Conservation (phyloP, 2,113 vertebrate genomes). For the Lepisosteus oculatus region DNA sequence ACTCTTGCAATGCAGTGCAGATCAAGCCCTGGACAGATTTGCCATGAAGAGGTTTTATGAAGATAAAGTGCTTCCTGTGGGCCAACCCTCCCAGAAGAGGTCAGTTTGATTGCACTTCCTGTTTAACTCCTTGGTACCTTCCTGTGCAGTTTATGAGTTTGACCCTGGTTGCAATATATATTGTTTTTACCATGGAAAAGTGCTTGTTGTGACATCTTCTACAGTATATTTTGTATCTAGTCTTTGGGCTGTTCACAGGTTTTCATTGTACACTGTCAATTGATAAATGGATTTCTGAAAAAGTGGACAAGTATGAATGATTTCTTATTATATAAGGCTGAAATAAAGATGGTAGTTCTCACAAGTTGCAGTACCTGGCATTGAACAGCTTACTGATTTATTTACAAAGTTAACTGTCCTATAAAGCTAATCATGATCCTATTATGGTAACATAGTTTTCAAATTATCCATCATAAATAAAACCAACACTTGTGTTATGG, state of each 20-base stretch:
- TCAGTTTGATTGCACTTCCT: conserved; percentile 53
- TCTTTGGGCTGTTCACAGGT: neutral
- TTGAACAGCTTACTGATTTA: no score
- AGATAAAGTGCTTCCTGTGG: conserved; percentile 93
- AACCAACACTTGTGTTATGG: conserved; percentile 15
- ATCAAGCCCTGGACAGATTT: conserved; percentile 95
- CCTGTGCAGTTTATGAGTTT: conserved; percentile 16
- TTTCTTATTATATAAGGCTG: no score
- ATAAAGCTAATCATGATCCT: conserved; percentile 9
- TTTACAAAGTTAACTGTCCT: no score
- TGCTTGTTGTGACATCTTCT: neutral
- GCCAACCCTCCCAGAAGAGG: conserved; percentile 95
- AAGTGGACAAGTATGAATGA: no score
- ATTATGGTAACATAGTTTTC: conserved; percentile 6
- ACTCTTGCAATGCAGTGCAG: conserved; percentile 67
- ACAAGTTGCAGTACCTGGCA: no score
- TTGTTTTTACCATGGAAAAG: neutral
- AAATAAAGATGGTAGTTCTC: no score
- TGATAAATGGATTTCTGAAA: no score
- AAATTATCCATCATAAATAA: conserved; percentile 14
- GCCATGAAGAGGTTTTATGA: conserved; percentile 99
- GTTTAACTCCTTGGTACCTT: conserved; percentile 10
- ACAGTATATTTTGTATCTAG: neutral
- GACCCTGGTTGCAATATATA: neutral
- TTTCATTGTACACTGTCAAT: neutral